A percentile compares a stretch with the other conserved stretches of the same genome.
Conservation (phyloP, 92 coral and sea anemone genomes). For the Porites lobata region DNA sequence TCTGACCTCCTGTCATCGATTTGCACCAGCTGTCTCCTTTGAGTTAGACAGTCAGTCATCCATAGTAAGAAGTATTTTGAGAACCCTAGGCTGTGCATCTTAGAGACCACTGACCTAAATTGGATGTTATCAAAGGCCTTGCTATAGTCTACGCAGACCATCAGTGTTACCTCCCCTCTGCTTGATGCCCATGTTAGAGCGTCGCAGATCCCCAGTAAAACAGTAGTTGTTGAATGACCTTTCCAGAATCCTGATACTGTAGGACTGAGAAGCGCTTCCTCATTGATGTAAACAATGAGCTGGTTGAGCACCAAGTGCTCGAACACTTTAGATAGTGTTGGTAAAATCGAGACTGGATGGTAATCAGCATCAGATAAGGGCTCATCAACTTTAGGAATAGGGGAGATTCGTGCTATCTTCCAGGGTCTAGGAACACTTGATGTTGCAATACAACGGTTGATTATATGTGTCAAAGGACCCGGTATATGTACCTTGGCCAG, state of each 20-base stretch:
- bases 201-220: background rate
- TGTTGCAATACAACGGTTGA: constrained; percentile 24
- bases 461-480: background rate
- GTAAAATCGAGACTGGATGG: too few relatives aligned
- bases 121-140: constrained; percentile 62
- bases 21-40: too few relatives aligned
- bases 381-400: constrained; percentile 20
- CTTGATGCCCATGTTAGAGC: constrained; percentile 40
- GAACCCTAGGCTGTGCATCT: too few relatives aligned
- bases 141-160: constrained; percentile 29
- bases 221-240: too few relatives aligned
- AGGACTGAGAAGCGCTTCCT: too few relatives aligned
- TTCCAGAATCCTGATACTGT: constrained; percentile 5
- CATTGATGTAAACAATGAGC: too few relatives aligned
- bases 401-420: constrained; percentile 23
- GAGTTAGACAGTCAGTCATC: too few relatives aligned
- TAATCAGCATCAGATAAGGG: constrained; percentile 7
- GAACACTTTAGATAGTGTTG: too few relatives aligned
- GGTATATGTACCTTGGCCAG: too few relatives aligned
- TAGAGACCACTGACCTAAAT: background rate
- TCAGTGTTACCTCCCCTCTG: constrained; percentile 42
- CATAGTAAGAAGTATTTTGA: too few relatives aligned
- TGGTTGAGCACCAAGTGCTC: too few relatives aligned
- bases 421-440: constrained; percentile 20
- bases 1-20: constrained; percentile 17